Evolutionary conservation across 2,113 vertebrate genomes (phyloP).

Genomic region (Elgaria multicarinata): DNA sequence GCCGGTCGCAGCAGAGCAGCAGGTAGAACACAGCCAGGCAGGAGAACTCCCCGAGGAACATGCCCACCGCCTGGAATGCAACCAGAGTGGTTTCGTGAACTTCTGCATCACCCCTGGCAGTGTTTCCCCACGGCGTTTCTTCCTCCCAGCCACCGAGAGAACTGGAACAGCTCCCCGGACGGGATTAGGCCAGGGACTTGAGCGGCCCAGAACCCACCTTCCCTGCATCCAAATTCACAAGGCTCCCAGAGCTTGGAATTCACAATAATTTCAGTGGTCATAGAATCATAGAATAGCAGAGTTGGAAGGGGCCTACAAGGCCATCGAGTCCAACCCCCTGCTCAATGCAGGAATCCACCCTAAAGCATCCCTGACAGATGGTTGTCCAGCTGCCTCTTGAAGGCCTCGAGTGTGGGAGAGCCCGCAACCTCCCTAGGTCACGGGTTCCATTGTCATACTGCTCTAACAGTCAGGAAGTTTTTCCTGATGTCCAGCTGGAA

Average conservation of each 20-base stretch:
- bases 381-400: too few relatives aligned
- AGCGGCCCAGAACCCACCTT: not conserved
- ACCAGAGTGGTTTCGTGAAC: not conserved
- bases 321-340: too few relatives aligned
- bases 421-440: too few relatives aligned
- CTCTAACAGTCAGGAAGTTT: too few relatives aligned
- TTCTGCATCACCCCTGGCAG: not conserved
- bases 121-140: not conserved
- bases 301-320: too few relatives aligned
- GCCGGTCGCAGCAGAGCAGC: slow-evolving; percentile 77
- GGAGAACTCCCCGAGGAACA: slow-evolving; percentile 93
- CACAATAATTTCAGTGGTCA: not conserved
- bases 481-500: too few relatives aligned
- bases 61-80: slow-evolving; percentile 84
- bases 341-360: too few relatives aligned
- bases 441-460: too few relatives aligned
- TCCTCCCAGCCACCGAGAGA: not conserved
- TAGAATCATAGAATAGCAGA: too few relatives aligned
- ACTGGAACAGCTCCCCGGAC: not conserved
- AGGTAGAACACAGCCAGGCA: slow-evolving; percentile 89
- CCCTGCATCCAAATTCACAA: not conserved
- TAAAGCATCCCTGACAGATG: too few relatives aligned
- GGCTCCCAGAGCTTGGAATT: not conserved
- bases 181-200: not conserved
- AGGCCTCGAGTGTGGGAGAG: too few relatives aligned